Conservation (phyloP, 2,888 invertebrate species). For the Pseudococcus jackbeardsleyi region DNA sequence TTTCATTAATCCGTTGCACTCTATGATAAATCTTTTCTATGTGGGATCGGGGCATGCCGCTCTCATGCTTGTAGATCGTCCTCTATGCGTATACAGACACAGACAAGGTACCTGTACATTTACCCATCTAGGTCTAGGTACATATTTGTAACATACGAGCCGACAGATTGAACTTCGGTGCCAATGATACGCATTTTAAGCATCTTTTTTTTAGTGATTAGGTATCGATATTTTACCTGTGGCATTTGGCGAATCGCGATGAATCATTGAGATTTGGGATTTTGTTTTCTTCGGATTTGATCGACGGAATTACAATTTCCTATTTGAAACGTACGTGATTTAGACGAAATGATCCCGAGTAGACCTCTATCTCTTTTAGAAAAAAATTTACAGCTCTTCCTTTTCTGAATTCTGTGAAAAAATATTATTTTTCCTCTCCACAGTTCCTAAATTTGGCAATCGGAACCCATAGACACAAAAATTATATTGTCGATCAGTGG, state of each 20-base stretch:
- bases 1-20: conserved; percentile 57
- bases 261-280: too few relatives aligned
- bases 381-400: too few relatives aligned
- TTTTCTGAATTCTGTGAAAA: too few relatives aligned
- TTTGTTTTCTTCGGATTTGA: too few relatives aligned
- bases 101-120: not conserved
- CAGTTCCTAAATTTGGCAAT: too few relatives aligned
- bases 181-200: conserved; percentile 35
- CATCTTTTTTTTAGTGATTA: not conserved
- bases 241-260: not conserved
- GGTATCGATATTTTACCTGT: not conserved
- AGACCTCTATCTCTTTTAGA: too few relatives aligned
- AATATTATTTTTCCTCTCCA: too few relatives aligned
- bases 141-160: not conserved
- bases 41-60: not conserved
- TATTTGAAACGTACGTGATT: too few relatives aligned
- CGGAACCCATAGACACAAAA: too few relatives aligned
- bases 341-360: too few relatives aligned
- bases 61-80: not conserved
- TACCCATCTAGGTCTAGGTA: not conserved
- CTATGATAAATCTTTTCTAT: conserved; percentile 18
- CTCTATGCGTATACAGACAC: not conserved
- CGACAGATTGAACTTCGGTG: not conserved
- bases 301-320: too few relatives aligned
- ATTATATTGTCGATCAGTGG: too few relatives aligned